Base-by-base conservation (phyloP, 1,140 invertebrate genomes). In the Gonatopus flavifemur region DNA sequence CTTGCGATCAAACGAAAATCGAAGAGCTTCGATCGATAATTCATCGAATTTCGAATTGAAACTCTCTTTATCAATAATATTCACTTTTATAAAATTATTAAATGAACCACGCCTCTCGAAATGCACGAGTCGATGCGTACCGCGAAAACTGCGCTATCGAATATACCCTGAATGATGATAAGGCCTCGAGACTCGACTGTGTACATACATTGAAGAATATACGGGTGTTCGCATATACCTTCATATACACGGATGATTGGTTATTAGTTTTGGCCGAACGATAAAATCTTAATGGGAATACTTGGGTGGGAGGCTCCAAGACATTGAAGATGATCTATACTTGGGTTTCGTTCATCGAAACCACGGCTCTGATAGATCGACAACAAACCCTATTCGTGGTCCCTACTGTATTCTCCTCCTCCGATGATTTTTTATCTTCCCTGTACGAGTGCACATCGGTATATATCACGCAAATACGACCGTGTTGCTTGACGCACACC, bases 231-330 rank as follows among this genome's bases (percentile, higher is more conserved):
- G 59, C 58, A 55, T 59, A 66, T 57, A 64, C 58, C 44, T 52
- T 64, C 58, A 43, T 13, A 15, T 47, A 59, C 54, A 52, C 59
- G 48, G 61, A 52, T 66, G 69, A 74, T 72, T 74, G 68, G 68
- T 69, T 73, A 72, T 73, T 72, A 74, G 71, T 74, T 70, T 74
- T 72, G 65, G 67, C 62, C 41, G 33, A 18, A 39, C 50, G 71
- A 74, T 74, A 72, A 37, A 49, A 72, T 70, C 69, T 74, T 72
- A 68, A 72, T 72, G 69, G 69, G 60, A 72, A 70, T 72, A 72
- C 67, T 74, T 70, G 64, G 67, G 68, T 74, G 69, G 69, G 68
- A 69, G 69, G 69, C 59, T 70, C 62, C 60, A 54, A 66, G 66
- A 69, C 69, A 68, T 62, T 58, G 56, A 63, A 57, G 59, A 61